These are phyloP conservation scores for Tylochromis polylepis DNA, from an alignment of 2,113 vertebrate genomes.

Conservation along the genomic window DNA sequence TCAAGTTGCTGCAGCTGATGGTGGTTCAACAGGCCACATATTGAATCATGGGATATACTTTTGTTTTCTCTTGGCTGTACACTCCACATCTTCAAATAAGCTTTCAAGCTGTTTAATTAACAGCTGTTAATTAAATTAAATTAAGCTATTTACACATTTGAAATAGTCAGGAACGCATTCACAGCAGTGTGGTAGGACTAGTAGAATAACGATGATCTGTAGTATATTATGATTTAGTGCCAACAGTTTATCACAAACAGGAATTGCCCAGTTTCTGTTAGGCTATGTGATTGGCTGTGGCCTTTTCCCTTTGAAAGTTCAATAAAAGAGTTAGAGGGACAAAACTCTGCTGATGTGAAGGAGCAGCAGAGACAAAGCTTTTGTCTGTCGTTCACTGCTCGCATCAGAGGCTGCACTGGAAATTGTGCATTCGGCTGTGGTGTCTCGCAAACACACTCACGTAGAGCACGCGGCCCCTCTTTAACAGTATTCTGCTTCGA, in stretches of 20 bases:
- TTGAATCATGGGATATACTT: background rate
- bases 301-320: background rate
- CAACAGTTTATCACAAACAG: background rate
- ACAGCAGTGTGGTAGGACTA: background rate
- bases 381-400: background rate
- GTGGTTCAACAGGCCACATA: background rate
- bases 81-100: too few species aligned
- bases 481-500: background rate
- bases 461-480: background rate
- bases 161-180: background rate
- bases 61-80: background rate
- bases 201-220: background rate
- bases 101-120: too few species aligned
- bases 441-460: background rate
- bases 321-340: background rate
- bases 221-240: background rate
- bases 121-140: too few species aligned
- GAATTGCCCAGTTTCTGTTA: background rate
- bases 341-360: background rate
- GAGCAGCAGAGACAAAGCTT: background rate
- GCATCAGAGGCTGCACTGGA: background rate
- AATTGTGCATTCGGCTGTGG: background rate
- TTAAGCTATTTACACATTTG: background rate
- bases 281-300: background rate
- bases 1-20: background rate